These are phyloP conservation scores for Marisa cornuarietis DNA, from an alignment of 1,140 invertebrate species.

Conservation along the genomic window DNA sequence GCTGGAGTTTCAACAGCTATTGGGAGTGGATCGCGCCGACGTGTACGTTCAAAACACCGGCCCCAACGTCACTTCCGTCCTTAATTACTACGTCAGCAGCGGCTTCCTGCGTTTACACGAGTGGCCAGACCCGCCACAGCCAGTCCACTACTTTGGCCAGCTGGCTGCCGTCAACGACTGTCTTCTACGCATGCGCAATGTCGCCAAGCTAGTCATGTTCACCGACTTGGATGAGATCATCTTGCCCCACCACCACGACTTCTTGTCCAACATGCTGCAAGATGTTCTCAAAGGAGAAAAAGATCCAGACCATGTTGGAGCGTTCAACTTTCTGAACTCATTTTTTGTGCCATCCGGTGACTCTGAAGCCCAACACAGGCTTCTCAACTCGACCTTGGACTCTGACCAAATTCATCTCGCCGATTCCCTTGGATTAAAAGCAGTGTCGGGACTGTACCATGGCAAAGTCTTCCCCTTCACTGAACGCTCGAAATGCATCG, in stretches of 20 bases:
- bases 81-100: neutral
- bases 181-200: slow-evolving; percentile 20
- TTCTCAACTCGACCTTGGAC: no score
- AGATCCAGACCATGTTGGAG: neutral
- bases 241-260: slow-evolving; percentile 13
- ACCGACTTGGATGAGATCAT: slow-evolving; percentile 25
- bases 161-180: slow-evolving; percentile 27
- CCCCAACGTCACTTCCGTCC: neutral
- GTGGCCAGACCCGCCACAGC: neutral
- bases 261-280: slow-evolving; percentile 12
- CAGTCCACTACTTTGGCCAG: slow-evolving; percentile 25
- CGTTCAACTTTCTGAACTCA: no score
- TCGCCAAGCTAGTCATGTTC: slow-evolving; percentile 13
- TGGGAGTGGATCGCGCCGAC: neutral
- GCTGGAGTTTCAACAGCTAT: neutral
- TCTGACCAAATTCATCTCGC: no score
- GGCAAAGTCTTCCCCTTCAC: no score
- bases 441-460: no score
- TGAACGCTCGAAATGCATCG: no score
- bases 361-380: no score
- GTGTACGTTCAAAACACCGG: neutral
- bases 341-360: no score
- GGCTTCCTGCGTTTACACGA: neutral
- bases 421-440: no score
- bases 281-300: neutral